Base-by-base conservation (phyloP, 2,797 vertebrate species). In the Aeoliscus strigatus region DNA sequence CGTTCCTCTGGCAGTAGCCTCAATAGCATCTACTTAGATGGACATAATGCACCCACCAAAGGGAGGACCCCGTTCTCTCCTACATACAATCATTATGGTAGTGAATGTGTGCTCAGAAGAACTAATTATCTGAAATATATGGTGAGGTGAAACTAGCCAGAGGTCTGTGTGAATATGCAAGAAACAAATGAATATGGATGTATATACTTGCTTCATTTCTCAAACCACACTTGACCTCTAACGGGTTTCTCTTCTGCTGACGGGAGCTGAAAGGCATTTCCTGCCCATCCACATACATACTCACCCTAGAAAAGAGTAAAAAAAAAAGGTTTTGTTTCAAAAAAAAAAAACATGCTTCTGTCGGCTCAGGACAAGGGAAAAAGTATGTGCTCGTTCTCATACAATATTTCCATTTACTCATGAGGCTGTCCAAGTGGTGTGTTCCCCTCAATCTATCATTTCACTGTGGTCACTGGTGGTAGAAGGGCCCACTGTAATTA, bases 321-420 rank as follows among this genome's bases (percentile, higher is more conserved):
- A 3, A 29, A 63, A 62, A 35, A 66, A 57, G 40, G 27, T n/a
- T 48, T 64, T 38, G 64, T 64, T 64, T 53, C 6, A 26, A 3
- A 41, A 13, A 47, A 54, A 55, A 57, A 51, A 52, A 54, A 35
- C 44, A 33, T 3, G 51, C 57, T 45, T 60, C 60, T 67, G 41
- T 60, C 25, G n/a, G 54, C 32, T 36, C 39, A 53, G 60, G 66
- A 73, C 66, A 44, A 64, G 13, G 60, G 73, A 51, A 75, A 82
- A 84, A 77, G 34, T 73, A 65, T 71, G 71, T 73, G 70, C 72
- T 71, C 59, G 38, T 79, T 82, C 73, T 76, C 76, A 63, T 81
- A 80, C 69, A 77, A 63, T 77, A 77, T 87, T 86, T 83, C 77
- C 79, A 85, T 84, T 82, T 67, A 76, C 66, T 82, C 78, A 85